A percentile compares a stretch with the other conserved stretches of the same genome.
phyloP scores from a whole-genome alignment of 2,797 vertebrate species.

The Centroberyx gerrardi region DNA sequence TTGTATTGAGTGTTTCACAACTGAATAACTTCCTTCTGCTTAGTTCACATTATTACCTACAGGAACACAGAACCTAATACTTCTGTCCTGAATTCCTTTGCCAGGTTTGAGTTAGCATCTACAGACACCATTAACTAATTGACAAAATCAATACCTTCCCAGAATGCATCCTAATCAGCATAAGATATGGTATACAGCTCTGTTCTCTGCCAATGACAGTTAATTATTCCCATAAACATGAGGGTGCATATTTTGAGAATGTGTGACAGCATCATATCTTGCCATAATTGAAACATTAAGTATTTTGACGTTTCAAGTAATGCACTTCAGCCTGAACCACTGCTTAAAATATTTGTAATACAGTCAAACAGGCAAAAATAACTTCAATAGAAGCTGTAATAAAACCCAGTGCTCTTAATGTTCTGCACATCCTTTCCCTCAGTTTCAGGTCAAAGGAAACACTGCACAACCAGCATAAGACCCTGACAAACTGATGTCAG shows the following conservation, averaged over 20 bases:
- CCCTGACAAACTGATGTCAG: conserved; percentile 42
- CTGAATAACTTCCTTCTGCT: conserved; percentile 33
- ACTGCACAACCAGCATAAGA: conserved; percentile 28
- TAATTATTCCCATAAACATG: conserved; percentile 22
- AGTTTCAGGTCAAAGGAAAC: conserved; percentile 48
- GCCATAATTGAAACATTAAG: conserved; percentile 19
- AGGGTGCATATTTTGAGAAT: not conserved
- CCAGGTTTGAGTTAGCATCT: conserved; percentile 73
- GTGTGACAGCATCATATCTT: conserved; percentile 7
- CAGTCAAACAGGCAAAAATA: conserved; percentile 16
- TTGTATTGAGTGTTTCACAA: conserved; percentile 17
- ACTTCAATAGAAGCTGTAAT: conserved; percentile 22
- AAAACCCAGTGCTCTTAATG: conserved; percentile 6
- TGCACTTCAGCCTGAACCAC: conserved; percentile 19
- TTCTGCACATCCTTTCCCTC: conserved; percentile 21
- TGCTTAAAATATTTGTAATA: conserved; percentile 24
- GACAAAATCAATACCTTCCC: conserved; percentile 73
- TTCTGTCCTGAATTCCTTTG: conserved; percentile 41
- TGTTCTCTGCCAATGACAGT: conserved; percentile 30
- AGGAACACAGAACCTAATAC: conserved; percentile 64
- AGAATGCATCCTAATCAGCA: conserved; percentile 68
- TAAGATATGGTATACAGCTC: conserved; percentile 46
- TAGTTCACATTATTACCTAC: conserved; percentile 32
- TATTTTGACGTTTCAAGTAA: conserved; percentile 7
- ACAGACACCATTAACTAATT: conserved; percentile 65